These are phyloP conservation scores for Epizoanthus rinbou DNA, from an alignment of 92 coral and sea anemone genomes.

Conservation along the genomic window DNA sequence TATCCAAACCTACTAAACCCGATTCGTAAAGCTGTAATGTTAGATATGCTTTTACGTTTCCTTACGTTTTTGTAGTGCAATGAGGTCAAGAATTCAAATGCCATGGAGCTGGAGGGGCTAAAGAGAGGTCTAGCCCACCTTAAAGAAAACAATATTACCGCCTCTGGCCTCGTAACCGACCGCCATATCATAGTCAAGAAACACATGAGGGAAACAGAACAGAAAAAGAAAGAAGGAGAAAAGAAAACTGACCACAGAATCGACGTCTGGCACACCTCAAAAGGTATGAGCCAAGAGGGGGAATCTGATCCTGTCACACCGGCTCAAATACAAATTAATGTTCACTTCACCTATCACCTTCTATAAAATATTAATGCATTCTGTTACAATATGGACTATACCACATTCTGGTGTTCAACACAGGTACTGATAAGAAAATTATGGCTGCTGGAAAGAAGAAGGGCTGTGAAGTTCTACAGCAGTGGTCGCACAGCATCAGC, in stretches of 20 bases:
- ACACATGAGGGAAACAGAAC: background rate
- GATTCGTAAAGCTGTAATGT: too few relatives aligned
- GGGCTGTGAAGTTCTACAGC: constrained; percentile 7
- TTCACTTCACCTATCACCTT: too few relatives aligned
- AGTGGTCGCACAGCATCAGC: constrained; percentile 27
- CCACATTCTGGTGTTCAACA: background rate
- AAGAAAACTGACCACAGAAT: constrained; percentile 11
- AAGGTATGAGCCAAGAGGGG: background rate
- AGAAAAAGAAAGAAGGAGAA: background rate
- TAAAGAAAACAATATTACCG: background rate
- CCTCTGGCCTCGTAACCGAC: background rate
- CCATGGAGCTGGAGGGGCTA: constrained; percentile 21
- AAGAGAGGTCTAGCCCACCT: constrained; percentile 11
- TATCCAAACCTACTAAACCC: too few relatives aligned
- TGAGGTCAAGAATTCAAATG: constrained; percentile 13
- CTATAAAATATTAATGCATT: too few relatives aligned
- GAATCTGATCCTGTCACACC: too few relatives aligned
- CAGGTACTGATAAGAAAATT: constrained; percentile 7
- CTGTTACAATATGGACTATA: background rate
- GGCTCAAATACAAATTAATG: too few relatives aligned
- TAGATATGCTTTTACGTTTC: background rate
- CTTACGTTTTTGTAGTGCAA: background rate
- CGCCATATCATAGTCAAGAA: background rate
- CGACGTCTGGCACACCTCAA: constrained; percentile 27
- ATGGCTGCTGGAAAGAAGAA: constrained; percentile 23